A percentile compares a stretch with the other conserved stretches of the same genome.
phyloP scores from a whole-genome alignment of 2,888 invertebrate genomes.

The Leptopterna dolabrata region DNA sequence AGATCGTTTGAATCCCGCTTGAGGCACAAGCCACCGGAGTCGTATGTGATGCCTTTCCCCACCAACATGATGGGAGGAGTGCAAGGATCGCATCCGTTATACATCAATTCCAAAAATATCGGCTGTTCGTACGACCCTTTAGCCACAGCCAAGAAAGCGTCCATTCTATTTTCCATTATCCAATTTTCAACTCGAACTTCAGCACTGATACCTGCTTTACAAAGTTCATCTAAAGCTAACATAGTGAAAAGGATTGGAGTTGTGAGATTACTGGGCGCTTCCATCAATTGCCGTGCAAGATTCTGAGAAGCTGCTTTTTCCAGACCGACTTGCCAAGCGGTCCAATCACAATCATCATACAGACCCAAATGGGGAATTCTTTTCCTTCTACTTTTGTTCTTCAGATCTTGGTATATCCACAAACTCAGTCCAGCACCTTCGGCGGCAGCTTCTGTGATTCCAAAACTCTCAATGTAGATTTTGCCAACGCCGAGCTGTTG shows the following conservation, averaged over 20 bases:
- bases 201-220: slow-evolving; percentile 73
- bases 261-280: slow-evolving; percentile 82
- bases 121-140: slow-evolving; percentile 84
- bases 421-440: slow-evolving; percentile 79
- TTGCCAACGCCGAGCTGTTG: slow-evolving; percentile 70
- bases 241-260: slow-evolving; percentile 84
- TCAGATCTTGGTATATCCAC: slow-evolving; percentile 80
- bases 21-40: slow-evolving; percentile 80
- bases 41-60: slow-evolving; percentile 77
- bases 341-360: slow-evolving; percentile 75
- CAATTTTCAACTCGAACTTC: slow-evolving; percentile 77
- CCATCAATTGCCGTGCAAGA: slow-evolving; percentile 80
- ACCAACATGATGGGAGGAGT: slow-evolving; percentile 79
- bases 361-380: slow-evolving; percentile 69
- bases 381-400: slow-evolving; percentile 63
- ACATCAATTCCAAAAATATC: slow-evolving; percentile 81
- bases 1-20: slow-evolving; percentile 74
- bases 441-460: slow-evolving; percentile 81
- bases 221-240: slow-evolving; percentile 72
- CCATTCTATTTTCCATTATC: slow-evolving; percentile 84
- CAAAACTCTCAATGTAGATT: slow-evolving; percentile 81
- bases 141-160: slow-evolving; percentile 80
- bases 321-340: slow-evolving; percentile 79
- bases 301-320: slow-evolving; percentile 84
- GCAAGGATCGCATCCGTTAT: slow-evolving; percentile 72